Conservation (phyloP, 1,140 invertebrate species). For the Pseudomyrmex cubaensis region DNA sequence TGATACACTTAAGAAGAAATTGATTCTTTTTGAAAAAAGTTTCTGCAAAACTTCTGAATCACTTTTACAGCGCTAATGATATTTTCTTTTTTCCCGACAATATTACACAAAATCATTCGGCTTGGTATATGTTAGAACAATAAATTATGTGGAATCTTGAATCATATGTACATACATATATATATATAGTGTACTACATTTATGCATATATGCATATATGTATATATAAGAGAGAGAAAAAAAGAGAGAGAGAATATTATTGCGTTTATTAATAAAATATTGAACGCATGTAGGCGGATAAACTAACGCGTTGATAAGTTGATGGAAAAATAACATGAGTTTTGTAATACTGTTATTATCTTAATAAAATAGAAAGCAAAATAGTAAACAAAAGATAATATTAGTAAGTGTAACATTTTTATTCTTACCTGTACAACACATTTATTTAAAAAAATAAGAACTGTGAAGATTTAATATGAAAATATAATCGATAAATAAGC, state of each 20-base stretch:
- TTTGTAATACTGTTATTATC: background rate
- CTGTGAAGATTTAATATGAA: too few species aligned
- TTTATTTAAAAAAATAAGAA: too few species aligned
- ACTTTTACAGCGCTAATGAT: background rate
- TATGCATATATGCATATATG: background rate
- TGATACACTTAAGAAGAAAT: too few species aligned
- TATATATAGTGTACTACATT: constrained; percentile 38
- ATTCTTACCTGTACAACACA: too few species aligned
- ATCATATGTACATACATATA: constrained; percentile 14
- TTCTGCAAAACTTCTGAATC: constrained; percentile 13
- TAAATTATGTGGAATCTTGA: background rate
- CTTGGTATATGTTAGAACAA: background rate
- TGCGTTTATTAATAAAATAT: constrained; percentile 31
- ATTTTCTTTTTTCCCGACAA: constrained; percentile 4
- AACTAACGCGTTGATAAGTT: background rate
- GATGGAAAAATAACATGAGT: constrained; percentile 1
- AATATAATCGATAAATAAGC: too few species aligned
- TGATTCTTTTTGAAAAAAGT: background rate
- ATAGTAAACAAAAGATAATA: too few species aligned
- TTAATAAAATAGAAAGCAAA: constrained; percentile 7
- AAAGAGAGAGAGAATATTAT: background rate
- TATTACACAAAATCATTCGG: constrained; percentile 10
- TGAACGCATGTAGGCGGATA: background rate
- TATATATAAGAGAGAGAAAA: constrained; percentile 11
- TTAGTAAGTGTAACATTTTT: too few species aligned